A percentile compares a stretch with the other conserved stretches of the same genome.
Evolutionary conservation across 2,888 invertebrate genomes (phyloP).

Genomic region (Liopterus haemorrhoidalis): DNA sequence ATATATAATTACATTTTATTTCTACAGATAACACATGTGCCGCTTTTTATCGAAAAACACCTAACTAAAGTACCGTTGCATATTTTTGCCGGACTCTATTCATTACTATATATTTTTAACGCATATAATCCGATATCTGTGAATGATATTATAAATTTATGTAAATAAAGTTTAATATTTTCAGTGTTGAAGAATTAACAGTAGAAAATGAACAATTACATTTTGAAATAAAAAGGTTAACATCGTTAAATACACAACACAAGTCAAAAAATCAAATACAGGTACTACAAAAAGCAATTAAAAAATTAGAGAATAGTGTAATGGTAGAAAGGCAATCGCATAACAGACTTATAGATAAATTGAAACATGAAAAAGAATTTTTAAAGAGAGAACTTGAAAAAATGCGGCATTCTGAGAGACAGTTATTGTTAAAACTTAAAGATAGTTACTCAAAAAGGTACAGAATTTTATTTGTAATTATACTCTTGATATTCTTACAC

Average conservation of each 20-base stretch:
- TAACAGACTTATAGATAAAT: conserved; percentile 43
- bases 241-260: conserved; percentile 11
- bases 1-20: no score
- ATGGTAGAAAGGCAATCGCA: conserved; percentile 44
- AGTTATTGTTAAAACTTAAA: conserved; percentile 1
- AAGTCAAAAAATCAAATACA: conserved; percentile 9
- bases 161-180: conserved; percentile 10
- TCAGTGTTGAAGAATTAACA: conserved; percentile 40
- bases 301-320: conserved; percentile 45
- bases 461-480: neutral
- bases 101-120: neutral
- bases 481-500: neutral
- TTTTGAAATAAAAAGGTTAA: conserved; percentile 36
- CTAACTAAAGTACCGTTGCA: no score
- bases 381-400: conserved; percentile 40
- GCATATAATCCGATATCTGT: neutral
- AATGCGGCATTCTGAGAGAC: conserved; percentile 35
- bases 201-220: conserved; percentile 39
- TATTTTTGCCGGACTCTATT: no score
- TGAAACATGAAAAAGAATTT: conserved; percentile 43
- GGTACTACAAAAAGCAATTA: conserved; percentile 42
- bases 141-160: neutral
- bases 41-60: no score
- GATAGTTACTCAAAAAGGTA: conserved; percentile 1
- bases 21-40: no score